Evolutionary conservation across 2,113 vertebrate genomes (phyloP).

Genomic region (Dicentrarchus labrax): DNA sequence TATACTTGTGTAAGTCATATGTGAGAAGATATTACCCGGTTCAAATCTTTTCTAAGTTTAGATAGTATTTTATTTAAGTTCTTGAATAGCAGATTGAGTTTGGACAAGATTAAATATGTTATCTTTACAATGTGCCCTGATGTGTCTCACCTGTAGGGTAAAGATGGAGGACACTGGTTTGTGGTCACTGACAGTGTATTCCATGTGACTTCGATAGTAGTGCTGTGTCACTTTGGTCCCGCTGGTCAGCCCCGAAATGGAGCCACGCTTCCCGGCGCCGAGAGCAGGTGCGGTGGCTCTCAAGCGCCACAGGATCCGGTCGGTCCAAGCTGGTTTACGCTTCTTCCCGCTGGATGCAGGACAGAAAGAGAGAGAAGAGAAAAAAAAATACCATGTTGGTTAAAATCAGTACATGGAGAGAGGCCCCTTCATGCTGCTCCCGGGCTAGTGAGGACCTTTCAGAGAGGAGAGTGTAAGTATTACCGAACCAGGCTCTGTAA

Average conservation of each 20-base stretch:
- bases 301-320: conserved; percentile 95
- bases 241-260: conserved; percentile 76
- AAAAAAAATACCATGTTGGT: background rate
- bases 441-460: conserved; percentile 47
- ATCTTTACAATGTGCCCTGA: background rate
- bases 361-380: conserved; percentile 24
- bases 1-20: background rate
- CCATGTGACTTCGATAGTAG: conserved; percentile 95
- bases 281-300: conserved; percentile 76
- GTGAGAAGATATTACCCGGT: background rate
- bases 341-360: conserved; percentile 90
- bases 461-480: conserved; percentile 11
- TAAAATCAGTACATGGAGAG: background rate
- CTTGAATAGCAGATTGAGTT: background rate
- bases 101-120: background rate
- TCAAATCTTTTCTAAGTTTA: background rate
- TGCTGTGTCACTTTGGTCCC: conserved; percentile 90
- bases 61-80: background rate
- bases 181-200: conserved; percentile 94
- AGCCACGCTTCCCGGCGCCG: conserved; percentile 79
- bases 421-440: background rate
- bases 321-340: conserved; percentile 98
- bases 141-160: conserved; percentile 88
- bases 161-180: conserved; percentile 97
- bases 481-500: background rate